Evolutionary conservation across 1,140 invertebrate genomes (phyloP), one percentile per base, ranked within the genome.

Genomic region (Orius insidiosus): DNA sequence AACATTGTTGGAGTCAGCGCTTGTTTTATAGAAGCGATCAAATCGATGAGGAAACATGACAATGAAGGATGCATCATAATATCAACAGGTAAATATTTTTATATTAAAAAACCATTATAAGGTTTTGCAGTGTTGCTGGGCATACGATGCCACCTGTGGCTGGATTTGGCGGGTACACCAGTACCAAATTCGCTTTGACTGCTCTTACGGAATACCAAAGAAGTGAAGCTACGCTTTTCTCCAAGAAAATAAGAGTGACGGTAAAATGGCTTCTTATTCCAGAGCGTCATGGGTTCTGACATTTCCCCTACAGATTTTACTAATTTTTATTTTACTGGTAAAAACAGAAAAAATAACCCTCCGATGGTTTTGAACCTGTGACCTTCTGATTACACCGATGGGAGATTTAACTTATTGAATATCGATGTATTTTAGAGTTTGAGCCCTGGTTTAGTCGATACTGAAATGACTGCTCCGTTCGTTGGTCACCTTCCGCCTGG

Each of bases 51-150:
- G 45, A 58, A 62, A 50, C 56, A 62, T 18, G 56, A 58, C 2
- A 62, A 71, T 16, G 60, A 66, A 49, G 82, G 81, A 0, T 78
- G 84, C 48, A 72, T 85, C 19, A 64, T 85, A 71, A 80, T 41
- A 67, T 86, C 2, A 81, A 77, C 58, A 82, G 74, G 74, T 75
- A 59, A 32, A 32, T 36, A 15, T 3, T 4, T 3, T 11, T 36
- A 15, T 11, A 36, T 4, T 36, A 4, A 4, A 3, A 3, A 15
- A 36, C 3, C 14, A 4, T 36, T 11, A 15, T 36, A 10, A 10
- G 3, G n/a, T 36, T 36, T 10, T 36, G 3, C 14, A 36, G 35
- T 9, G 9, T 11, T 36, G 35, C 5, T 4, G 35, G 35, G 52
- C 19, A 32, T 50, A 50, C 16, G 43, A 39, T 19, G 7, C 46